These are phyloP conservation scores for Sepiola atlantica DNA, from an alignment of 2,888 invertebrate genomes.

Conservation along the genomic window DNA sequence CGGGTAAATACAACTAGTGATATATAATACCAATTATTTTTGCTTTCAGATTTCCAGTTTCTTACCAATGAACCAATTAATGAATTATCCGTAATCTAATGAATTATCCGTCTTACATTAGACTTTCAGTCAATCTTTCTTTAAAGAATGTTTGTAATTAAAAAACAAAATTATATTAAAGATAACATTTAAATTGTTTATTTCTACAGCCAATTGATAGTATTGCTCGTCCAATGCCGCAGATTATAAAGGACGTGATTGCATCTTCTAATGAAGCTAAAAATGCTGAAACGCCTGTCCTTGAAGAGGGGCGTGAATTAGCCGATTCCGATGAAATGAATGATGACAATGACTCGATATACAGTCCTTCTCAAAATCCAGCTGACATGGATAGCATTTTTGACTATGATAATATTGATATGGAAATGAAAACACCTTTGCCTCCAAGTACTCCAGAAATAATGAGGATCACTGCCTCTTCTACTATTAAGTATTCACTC, in stretches of 20 bases:
- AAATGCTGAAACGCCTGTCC: not conserved
- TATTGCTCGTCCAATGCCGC: not conserved
- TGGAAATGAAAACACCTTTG: not conserved
- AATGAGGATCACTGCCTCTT: not conserved
- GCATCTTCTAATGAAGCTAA: conserved; percentile 32
- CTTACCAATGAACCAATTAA: no score
- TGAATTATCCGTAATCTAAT: no score
- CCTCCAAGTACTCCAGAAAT: not conserved
- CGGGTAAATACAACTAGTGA: no score
- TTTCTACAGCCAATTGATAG: not conserved
- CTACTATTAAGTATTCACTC: not conserved
- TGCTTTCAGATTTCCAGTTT: no score
- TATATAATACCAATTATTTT: no score
- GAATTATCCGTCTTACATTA: no score
- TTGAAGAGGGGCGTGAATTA: not conserved
- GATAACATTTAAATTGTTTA: not conserved
- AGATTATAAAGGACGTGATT: not conserved
- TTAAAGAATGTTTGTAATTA: not conserved
- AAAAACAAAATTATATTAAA: not conserved
- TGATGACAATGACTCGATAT: not conserved
- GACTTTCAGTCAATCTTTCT: no score
- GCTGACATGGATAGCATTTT: not conserved
- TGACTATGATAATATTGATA: not conserved
- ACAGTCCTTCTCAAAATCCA: conserved; percentile 32
- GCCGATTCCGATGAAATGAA: not conserved